phyloP scores from a whole-genome alignment of 2,888 invertebrate species.

The Drosophila parthenogenetica region DNA sequence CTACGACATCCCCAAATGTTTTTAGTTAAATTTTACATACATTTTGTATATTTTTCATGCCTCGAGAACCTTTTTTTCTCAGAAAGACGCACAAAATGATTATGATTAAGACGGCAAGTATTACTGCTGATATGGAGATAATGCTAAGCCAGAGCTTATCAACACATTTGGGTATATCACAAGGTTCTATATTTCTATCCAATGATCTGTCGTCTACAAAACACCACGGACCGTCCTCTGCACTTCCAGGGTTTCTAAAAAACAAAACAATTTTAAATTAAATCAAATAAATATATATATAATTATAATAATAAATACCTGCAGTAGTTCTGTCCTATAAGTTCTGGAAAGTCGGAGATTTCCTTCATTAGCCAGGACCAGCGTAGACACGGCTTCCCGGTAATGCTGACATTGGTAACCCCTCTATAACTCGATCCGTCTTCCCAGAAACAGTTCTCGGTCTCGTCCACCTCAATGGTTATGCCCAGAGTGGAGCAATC shows the following conservation, averaged over 20 bases:
- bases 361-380: slow-evolving; percentile 94
- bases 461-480: slow-evolving; percentile 86
- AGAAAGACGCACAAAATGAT: slow-evolving; percentile 88
- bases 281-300: too few species aligned
- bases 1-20: too few species aligned
- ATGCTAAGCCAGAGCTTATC: slow-evolving; percentile 94
- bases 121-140: slow-evolving; percentile 87
- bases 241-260: slow-evolving; percentile 93
- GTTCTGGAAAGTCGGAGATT: slow-evolving; percentile 92
- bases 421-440: slow-evolving; percentile 94
- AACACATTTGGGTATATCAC: slow-evolving; percentile 95
- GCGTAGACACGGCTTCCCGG: slow-evolving; percentile 91
- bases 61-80: slow-evolving; percentile 77
- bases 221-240: slow-evolving; percentile 95
- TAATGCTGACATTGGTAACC: slow-evolving; percentile 89
- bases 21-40: too few species aligned
- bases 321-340: slow-evolving; percentile 95
- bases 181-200: slow-evolving; percentile 89
- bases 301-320: slow-evolving; percentile 64
- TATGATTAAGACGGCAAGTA: slow-evolving; percentile 60
- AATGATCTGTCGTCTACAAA: slow-evolving; percentile 90
- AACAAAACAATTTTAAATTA: too few species aligned
- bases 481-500: slow-evolving; percentile 85
- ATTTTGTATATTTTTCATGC: slow-evolving; percentile 88
- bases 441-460: slow-evolving; percentile 95